Conservation (phyloP, 2,797 vertebrate species). For the Dipus sagitta region DNA sequence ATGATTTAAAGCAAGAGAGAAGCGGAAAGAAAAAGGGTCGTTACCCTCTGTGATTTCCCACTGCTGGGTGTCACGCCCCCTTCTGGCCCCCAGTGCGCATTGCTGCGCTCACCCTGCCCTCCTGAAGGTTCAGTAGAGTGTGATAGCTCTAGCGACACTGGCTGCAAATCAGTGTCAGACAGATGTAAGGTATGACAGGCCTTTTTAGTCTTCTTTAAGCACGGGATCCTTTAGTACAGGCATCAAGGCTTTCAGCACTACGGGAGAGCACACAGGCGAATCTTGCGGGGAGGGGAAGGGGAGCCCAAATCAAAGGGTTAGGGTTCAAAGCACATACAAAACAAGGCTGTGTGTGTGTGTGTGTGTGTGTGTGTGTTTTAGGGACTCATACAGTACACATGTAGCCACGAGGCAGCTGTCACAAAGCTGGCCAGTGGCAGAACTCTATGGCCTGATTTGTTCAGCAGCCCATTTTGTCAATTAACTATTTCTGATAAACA, state of each 20-base stretch:
- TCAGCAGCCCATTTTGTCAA: slow-evolving; percentile 31
- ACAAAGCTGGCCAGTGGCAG: neutral
- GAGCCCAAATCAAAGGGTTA: neutral
- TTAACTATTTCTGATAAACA: neutral
- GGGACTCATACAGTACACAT: no score
- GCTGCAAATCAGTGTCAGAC: neutral
- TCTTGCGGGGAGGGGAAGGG: neutral
- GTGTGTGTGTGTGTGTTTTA: no score
- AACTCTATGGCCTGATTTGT: neutral
- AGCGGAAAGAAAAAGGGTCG: neutral
- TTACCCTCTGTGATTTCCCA: neutral
- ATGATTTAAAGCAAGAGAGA: slow-evolving; percentile 31
- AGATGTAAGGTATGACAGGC: neutral
- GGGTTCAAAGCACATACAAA: neutral
- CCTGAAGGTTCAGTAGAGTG: neutral
- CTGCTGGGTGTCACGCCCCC: neutral
- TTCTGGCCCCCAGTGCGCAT: no score
- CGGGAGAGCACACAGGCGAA: neutral
- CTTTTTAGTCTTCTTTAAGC: neutral
- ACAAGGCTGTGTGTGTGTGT: fast-evolving
- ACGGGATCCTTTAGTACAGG: neutral
- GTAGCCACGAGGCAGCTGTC: neutral
- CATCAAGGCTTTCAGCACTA: neutral
- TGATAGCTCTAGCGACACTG: neutral
- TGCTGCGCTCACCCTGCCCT: neutral